Percentiles rank a stretch among this genome's conserved stretches.
These are phyloP conservation scores for Heliconius sara DNA, from an alignment of 2,888 invertebrate species.

Conservation along the genomic window DNA sequence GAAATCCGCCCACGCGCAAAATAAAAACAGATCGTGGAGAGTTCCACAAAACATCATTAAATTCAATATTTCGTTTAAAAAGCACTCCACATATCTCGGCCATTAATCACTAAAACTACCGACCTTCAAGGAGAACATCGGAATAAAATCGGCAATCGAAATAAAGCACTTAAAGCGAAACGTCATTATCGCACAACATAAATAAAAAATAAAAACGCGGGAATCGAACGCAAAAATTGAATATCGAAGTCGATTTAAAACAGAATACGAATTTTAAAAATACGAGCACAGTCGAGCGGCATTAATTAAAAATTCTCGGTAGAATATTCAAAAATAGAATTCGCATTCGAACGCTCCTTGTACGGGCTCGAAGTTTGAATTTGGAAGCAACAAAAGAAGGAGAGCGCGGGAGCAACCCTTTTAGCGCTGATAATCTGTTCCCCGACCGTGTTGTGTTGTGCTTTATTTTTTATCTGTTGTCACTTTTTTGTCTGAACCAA, in stretches of 20 bases:
- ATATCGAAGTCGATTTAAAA: slow-evolving; percentile 83
- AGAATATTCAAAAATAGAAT: slow-evolving; percentile 85
- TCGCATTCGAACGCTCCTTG: slow-evolving; percentile 83
- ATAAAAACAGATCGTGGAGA: slow-evolving; percentile 58
- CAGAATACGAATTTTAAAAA: slow-evolving; percentile 82
- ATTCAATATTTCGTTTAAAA: slow-evolving; percentile 84
- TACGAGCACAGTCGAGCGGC: slow-evolving; percentile 80
- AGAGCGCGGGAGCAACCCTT: slow-evolving; percentile 84
- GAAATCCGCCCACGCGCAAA: slow-evolving; percentile 62
- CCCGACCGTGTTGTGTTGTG: slow-evolving; percentile 76
- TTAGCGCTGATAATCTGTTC: slow-evolving; percentile 85
- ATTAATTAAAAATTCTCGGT: slow-evolving; percentile 85
- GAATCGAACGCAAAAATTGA: slow-evolving; percentile 84
- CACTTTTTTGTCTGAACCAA: slow-evolving; percentile 83
- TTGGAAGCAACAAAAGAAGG: slow-evolving; percentile 83
- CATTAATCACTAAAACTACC: slow-evolving; percentile 84
- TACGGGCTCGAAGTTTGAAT: slow-evolving; percentile 82
- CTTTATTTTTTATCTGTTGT: slow-evolving; percentile 82
- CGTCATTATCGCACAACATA: slow-evolving; percentile 84
- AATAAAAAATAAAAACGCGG: slow-evolving; percentile 77
- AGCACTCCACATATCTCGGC: slow-evolving; percentile 81
- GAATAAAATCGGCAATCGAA: slow-evolving; percentile 84
- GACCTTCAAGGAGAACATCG: slow-evolving; percentile 82
- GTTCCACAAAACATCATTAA: slow-evolving; percentile 81
- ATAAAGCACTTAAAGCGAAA: slow-evolving; percentile 84